phyloP scores from a whole-genome alignment of 1,140 invertebrate genomes.

The Glomeris maerens region DNA sequence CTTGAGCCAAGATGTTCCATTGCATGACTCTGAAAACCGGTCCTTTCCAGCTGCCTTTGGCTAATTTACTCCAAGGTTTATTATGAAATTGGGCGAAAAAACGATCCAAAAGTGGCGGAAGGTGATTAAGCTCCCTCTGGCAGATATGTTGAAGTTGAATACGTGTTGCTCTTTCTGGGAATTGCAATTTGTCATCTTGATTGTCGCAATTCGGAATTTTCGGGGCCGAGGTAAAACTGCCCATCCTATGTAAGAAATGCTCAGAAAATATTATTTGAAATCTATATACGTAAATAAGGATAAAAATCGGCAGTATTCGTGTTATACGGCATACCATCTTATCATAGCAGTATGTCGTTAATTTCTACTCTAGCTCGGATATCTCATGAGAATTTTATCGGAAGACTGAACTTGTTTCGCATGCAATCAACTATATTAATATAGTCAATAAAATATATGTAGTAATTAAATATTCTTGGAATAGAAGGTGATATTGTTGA shows the following conservation, averaged over 20 bases:
- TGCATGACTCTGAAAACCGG: slow-evolving; percentile 44
- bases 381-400: too few species aligned
- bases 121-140: slow-evolving; percentile 29
- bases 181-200: slow-evolving; percentile 43
- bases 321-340: too few species aligned
- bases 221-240: slow-evolving; percentile 51
- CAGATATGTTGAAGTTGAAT: slow-evolving; percentile 40
- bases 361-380: too few species aligned
- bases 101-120: slow-evolving; percentile 33
- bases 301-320: too few species aligned
- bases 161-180: slow-evolving; percentile 35
- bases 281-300: too few species aligned
- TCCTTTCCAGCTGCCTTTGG: slow-evolving; percentile 4
- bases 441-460: too few species aligned
- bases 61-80: background rate
- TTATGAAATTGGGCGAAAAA: slow-evolving; percentile 15
- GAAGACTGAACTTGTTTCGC: too few species aligned
- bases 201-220: slow-evolving; percentile 48
- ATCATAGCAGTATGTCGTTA: too few species aligned
- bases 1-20: slow-evolving; percentile 62
- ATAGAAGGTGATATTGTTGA: too few species aligned
- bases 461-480: too few species aligned
- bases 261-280: too few species aligned
- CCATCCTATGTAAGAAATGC: slow-evolving; percentile 45
- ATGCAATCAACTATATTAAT: too few species aligned